Percentiles rank a stretch among this genome's conserved stretches.
phyloP scores from a whole-genome alignment of 1,140 invertebrate species.

The Zaprionus camerounensis region DNA sequence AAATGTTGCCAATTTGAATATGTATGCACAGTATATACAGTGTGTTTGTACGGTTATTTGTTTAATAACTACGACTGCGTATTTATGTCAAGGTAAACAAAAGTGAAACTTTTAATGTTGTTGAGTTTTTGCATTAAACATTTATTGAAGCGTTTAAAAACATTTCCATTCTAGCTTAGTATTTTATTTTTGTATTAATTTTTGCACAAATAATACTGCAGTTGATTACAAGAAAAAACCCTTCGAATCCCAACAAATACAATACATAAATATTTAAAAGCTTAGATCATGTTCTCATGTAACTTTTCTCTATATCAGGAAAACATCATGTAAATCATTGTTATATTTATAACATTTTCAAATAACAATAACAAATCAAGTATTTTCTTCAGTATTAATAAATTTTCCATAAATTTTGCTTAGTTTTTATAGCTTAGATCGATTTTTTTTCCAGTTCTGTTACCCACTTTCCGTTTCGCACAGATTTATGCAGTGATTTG shows the following conservation, averaged over 20 bases:
- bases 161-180: slow-evolving; percentile 3
- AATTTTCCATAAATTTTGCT: neutral
- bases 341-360: neutral
- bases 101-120: slow-evolving; percentile 34
- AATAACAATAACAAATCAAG: no score
- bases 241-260: neutral
- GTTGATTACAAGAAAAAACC: neutral
- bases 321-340: neutral
- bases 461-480: neutral
- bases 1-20: slow-evolving; percentile 41
- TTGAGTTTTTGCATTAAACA: neutral
- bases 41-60: neutral
- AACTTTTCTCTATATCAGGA: neutral
- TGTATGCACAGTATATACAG: neutral
- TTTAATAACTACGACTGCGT: slow-evolving; percentile 29
- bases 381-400: neutral
- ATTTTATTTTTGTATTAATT: neutral
- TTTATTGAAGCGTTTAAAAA: slow-evolving; percentile 6
- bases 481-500: neutral
- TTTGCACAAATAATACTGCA: neutral
- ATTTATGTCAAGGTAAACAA: slow-evolving; percentile 45
- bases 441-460: neutral
- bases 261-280: neutral
- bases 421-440: neutral
- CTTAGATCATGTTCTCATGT: neutral